Conservation (phyloP, 2,113 vertebrate species). For the Scatophagus argus region DNA sequence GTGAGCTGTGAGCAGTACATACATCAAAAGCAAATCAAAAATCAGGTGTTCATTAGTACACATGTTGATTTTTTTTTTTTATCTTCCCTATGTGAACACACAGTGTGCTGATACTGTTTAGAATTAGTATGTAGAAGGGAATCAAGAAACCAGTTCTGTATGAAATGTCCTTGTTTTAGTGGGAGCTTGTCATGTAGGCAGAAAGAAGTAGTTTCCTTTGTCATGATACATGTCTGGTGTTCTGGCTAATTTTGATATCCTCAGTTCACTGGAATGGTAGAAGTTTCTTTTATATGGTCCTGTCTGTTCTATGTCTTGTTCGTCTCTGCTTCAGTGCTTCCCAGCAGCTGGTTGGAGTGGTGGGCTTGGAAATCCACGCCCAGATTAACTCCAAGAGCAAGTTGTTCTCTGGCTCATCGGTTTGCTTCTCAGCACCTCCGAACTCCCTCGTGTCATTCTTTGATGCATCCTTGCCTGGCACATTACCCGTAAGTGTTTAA, state of each 20-base stretch:
- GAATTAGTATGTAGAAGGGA: not conserved
- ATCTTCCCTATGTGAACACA: not conserved
- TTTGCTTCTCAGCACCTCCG: slow-evolving; percentile 91
- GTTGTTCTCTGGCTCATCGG: slow-evolving; percentile 93
- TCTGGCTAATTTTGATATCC: not conserved
- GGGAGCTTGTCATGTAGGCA: not conserved
- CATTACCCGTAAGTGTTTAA: slow-evolving; percentile 91
- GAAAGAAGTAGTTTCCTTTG: slow-evolving; percentile 10
- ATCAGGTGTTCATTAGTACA: not conserved
- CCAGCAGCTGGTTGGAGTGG: slow-evolving; percentile 88
- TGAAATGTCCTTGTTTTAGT: not conserved
- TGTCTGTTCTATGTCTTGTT: not conserved
- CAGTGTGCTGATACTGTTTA: not conserved
- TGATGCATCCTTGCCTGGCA: slow-evolving; percentile 96
- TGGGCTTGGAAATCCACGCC: slow-evolving; percentile 96
- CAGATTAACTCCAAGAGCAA: slow-evolving; percentile 96
- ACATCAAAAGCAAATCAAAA: not conserved
- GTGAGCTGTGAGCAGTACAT: not conserved
- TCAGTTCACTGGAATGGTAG: not conserved
- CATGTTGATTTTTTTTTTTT: not conserved
- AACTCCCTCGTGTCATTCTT: slow-evolving; percentile 97
- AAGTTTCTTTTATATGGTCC: not conserved
- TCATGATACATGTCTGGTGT: not conserved
- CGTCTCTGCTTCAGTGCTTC: slow-evolving; percentile 77
- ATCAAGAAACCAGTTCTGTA: not conserved